phyloP scores from a whole-genome alignment of 1,140 invertebrate genomes.

The Gonioctena quinquepunctata region DNA sequence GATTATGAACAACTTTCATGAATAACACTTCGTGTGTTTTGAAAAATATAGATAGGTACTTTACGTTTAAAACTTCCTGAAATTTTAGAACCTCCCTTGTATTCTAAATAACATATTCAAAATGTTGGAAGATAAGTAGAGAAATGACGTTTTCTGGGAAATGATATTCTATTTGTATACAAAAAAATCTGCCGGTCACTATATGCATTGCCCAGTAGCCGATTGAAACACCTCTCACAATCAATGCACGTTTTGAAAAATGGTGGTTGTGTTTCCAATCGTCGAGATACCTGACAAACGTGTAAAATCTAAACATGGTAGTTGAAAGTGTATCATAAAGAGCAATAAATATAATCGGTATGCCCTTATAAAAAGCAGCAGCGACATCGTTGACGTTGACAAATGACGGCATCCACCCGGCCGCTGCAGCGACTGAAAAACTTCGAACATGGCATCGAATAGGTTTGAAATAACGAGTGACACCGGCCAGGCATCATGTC shows the following conservation, averaged over 20 bases:
- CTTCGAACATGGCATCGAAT: constrained; percentile 12
- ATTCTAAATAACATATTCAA: too few relatives aligned
- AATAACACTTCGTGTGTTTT: too few relatives aligned
- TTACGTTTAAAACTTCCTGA: too few relatives aligned
- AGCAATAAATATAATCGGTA: constrained; percentile 17
- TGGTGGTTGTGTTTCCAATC: not conserved
- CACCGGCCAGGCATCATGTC: constrained; percentile 39
- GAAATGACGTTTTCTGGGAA: too few relatives aligned
- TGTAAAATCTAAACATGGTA: constrained; percentile 17
- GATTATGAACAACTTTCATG: too few relatives aligned
- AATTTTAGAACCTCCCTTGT: too few relatives aligned
- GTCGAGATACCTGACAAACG: not conserved
- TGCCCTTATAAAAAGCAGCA: constrained; percentile 18
- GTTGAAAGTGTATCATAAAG: constrained; percentile 16
- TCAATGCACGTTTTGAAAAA: not conserved
- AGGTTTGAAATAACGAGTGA: constrained; percentile 33
- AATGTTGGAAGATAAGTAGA: too few relatives aligned
- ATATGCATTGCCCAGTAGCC: too few relatives aligned
- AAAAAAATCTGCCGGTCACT: too few relatives aligned
- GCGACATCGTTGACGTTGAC: constrained; percentile 15
- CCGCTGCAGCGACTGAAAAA: constrained; percentile 4
- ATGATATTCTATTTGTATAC: too few relatives aligned
- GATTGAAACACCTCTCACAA: too few relatives aligned
- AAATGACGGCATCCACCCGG: constrained; percentile 3
- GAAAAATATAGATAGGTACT: too few relatives aligned